Evolutionary conservation across 2,113 vertebrate genomes (phyloP).

Genomic region (Tylochromis polylepis): DNA sequence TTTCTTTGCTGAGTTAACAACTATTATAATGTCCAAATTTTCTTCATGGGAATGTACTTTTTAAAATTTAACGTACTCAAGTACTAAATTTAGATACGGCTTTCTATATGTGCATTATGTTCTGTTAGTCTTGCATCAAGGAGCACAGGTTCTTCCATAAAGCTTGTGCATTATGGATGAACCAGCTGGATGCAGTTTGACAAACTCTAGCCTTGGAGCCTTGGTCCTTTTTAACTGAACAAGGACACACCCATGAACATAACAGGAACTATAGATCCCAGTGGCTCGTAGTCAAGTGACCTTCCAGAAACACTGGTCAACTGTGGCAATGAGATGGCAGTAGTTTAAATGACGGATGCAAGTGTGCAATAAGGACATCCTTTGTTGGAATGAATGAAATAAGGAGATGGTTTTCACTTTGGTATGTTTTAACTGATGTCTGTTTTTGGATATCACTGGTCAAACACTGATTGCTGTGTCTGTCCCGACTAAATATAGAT

Average conservation of each 20-base stretch:
- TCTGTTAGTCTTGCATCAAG: background rate
- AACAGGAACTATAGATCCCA: background rate
- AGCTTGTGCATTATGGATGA: no score
- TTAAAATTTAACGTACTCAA: background rate
- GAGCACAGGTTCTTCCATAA: background rate
- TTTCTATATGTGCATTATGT: background rate
- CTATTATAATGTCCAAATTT: background rate
- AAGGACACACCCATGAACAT: background rate
- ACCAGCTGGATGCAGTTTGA: no score
- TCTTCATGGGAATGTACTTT: background rate
- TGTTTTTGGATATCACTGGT: background rate
- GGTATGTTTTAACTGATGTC: background rate
- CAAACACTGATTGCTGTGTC: background rate
- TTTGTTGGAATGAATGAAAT: background rate
- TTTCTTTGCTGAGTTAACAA: background rate
- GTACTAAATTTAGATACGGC: background rate
- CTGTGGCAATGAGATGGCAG: background rate
- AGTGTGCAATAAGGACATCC: background rate
- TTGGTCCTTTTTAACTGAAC: background rate
- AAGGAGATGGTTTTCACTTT: background rate
- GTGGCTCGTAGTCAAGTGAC: background rate
- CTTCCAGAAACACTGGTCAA: background rate
- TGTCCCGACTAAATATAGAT: background rate
- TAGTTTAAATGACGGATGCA: background rate
- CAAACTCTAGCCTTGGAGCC: no score